Conservation (phyloP, 1,140 invertebrate genomes). For the Frieseomelitta varia region DNA sequence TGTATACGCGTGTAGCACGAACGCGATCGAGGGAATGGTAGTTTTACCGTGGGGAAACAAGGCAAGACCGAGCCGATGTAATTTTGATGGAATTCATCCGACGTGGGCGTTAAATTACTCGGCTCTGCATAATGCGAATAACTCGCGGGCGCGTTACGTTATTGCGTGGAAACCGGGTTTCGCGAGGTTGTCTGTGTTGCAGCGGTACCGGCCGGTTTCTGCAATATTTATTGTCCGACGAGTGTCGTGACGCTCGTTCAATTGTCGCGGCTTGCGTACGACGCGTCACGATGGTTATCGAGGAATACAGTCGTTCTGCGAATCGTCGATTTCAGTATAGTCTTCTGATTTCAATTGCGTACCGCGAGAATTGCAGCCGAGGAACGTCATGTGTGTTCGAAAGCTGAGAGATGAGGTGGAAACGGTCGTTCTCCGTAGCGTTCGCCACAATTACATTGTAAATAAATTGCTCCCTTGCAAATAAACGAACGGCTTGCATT, state of each 20-base stretch:
- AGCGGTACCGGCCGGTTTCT: background rate
- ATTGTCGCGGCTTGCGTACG: background rate
- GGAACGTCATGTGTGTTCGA: background rate
- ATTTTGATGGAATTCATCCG: slow-evolving; percentile 16
- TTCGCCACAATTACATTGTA: background rate
- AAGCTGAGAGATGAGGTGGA: background rate
- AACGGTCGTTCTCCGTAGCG: background rate
- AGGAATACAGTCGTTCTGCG: background rate
- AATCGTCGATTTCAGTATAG: background rate
- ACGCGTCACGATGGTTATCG: background rate
- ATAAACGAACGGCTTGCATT: too few species aligned
- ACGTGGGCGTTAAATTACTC: background rate
- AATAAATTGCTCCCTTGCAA: background rate
- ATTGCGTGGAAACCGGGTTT: background rate
- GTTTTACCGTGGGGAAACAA: background rate
- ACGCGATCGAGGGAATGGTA: background rate
- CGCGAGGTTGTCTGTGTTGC: background rate
- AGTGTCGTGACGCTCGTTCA: background rate
- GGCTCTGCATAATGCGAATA: slow-evolving; percentile 29
- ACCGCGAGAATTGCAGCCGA: background rate
- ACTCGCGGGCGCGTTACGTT: slow-evolving; percentile 6
- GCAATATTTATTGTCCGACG: slow-evolving; percentile 10
- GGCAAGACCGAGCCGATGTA: background rate
- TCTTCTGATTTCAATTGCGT: background rate
- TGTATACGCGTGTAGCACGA: background rate